Percentiles rank a stretch among this genome's conserved stretches.
Evolutionary conservation across 2,113 vertebrate genomes (phyloP).

Genomic region (Picathartes gymnocephalus): DNA sequence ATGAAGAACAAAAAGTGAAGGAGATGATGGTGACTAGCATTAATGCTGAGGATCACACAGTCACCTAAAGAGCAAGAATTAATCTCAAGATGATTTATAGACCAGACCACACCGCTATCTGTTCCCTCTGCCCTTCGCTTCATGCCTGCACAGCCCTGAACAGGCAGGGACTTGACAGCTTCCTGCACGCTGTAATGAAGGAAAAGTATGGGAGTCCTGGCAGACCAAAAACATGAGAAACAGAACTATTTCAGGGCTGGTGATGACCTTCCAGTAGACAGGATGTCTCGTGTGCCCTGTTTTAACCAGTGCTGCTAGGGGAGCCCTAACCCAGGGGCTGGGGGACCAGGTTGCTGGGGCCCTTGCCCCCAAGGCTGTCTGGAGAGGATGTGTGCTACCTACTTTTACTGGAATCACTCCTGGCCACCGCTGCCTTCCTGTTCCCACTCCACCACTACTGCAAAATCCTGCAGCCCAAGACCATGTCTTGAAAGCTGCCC

Average conservation of each 20-base stretch:
- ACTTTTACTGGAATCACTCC: not conserved
- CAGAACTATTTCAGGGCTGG: not conserved
- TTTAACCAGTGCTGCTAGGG: not conserved
- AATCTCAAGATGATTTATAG: not conserved
- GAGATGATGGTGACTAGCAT: not conserved
- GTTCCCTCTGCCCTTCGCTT: not conserved
- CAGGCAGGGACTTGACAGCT: not conserved
- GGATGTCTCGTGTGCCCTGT: not conserved
- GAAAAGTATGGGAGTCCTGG: not conserved
- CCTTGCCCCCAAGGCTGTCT: not conserved
- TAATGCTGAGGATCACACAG: not conserved
- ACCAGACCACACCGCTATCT: not conserved
- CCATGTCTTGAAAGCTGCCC: not conserved
- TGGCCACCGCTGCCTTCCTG: not conserved
- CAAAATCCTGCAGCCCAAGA: not conserved
- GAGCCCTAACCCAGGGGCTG: accelerated
- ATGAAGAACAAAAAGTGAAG: not conserved
- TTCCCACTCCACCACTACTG: not conserved
- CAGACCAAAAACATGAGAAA: not conserved
- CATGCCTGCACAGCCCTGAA: not conserved
- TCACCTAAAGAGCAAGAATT: not conserved
- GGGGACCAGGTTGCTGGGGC: not conserved
- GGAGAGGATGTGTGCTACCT: not conserved
- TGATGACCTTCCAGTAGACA: not conserved
- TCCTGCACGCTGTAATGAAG: not conserved